Evolutionary conservation across 2,113 vertebrate species (phyloP), one percentile per base, ranked within the genome.

Genomic region (Menura novaehollandiae): DNA sequence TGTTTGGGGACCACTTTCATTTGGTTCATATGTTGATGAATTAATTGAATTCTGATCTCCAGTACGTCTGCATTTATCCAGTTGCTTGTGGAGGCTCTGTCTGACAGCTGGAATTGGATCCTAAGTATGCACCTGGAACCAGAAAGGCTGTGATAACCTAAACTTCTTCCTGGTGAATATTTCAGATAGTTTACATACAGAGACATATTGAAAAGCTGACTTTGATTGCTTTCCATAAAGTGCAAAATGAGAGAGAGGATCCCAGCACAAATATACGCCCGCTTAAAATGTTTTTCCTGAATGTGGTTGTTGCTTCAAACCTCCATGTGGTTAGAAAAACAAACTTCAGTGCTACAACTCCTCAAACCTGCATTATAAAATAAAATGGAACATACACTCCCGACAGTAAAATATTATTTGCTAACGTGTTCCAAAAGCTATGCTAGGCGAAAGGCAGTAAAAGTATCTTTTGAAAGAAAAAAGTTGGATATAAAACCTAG

Each of bases 311-410:
- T 95, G 80, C 87, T 78, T 85, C 81, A 81, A 94, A 68, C 52
- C 81, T 93, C 71, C 55, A 47, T 91, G 92, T 91, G 95, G 91
- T 69, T 95, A 90, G 62, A 92, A 96, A 97, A 97, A 93, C 63
- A 96, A 96, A 88, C 93, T 88, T 43, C 63, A 92, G 85, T 8
- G 10, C 88, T 79, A 26, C 28, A 4, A 17, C 77, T 92, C 52
- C 95, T 93, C 91, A 52, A 95, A 92, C 91, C 89, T 92, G 93
- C 95, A 78, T 95, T 95, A 81, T 91, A 91, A 97, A 97, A 88
- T 86, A 95, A 96, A 97, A 92, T 55, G 79, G 80, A 96, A 37
- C 93, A 26, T 58, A 27, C 84, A 5, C 74, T 97, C 95, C 95
- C 81, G 26, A 49, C 11, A 87, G 95, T 93, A 95, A 97, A 95